Conservation (phyloP, 2,797 vertebrate genomes). For the Acrossocheilus wenchowensis region DNA sequence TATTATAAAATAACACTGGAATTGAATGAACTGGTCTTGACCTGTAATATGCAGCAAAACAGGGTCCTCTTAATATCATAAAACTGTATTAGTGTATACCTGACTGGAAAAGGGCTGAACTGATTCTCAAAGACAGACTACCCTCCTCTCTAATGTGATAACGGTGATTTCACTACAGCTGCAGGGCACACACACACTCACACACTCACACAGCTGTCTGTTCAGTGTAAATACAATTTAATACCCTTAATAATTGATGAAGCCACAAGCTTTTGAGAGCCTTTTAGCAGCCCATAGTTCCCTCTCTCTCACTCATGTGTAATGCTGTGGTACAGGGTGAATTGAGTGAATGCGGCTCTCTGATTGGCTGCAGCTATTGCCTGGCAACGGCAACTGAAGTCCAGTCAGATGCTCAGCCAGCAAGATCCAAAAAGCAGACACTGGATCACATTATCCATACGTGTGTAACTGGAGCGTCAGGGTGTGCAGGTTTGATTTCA, state of each 20-base stretch:
- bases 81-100: neutral
- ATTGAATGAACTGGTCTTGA: neutral
- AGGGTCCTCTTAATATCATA: neutral
- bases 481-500: neutral
- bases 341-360: constrained; percentile 59
- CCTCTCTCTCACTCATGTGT: constrained; percentile 38
- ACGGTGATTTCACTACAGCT: constrained; percentile 40
- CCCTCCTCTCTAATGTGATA: constrained; percentile 24
- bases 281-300: constrained; percentile 41
- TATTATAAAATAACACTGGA: neutral
- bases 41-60: neutral
- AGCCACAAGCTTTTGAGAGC: constrained; percentile 36
- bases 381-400: constrained; percentile 76
- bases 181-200: neutral
- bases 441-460: constrained; percentile 37
- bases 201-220: constrained; percentile 36
- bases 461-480: neutral
- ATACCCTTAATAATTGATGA: constrained; percentile 59
- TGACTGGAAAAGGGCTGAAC: constrained; percentile 14
- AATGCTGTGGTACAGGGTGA: constrained; percentile 35
- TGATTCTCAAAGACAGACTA: constrained; percentile 34
- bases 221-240: constrained; percentile 58
- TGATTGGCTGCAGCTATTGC: constrained; percentile 69
- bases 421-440: constrained; percentile 37
- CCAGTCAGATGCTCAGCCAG: constrained; percentile 67